Evolutionary conservation across 2,888 invertebrate species (phyloP).

Genomic region (Pheosia tremula): DNA sequence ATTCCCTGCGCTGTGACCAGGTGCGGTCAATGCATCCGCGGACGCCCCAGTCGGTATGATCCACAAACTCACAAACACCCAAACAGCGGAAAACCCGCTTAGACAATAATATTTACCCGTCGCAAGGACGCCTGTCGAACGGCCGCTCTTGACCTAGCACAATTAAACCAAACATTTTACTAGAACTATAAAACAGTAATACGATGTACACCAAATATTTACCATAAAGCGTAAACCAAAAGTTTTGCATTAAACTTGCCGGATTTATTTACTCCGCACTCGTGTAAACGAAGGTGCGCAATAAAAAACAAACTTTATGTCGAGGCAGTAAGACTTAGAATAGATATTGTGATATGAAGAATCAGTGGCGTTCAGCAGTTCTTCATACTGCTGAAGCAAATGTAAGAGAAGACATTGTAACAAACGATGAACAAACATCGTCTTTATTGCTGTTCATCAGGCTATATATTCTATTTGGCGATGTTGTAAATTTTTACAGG

Average conservation of each 20-base stretch:
- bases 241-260: conserved; percentile 82
- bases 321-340: conserved; percentile 33
- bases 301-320: conserved; percentile 51
- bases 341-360: conserved; percentile 20
- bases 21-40: conserved; percentile 58
- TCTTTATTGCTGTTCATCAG: conserved; percentile 20
- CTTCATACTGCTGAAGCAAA: conserved; percentile 50
- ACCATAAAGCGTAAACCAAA: conserved; percentile 84
- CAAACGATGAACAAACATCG: conserved; percentile 35
- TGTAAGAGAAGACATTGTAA: conserved; percentile 52
- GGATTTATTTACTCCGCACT: conserved; percentile 76
- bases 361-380: conserved; percentile 49
- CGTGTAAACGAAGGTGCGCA: conserved; percentile 55
- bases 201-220: conserved; percentile 84
- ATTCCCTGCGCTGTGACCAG: not conserved
- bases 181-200: conserved; percentile 83
- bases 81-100: conserved; percentile 81
- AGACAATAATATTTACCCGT: conserved; percentile 84
- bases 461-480: conserved; percentile 6
- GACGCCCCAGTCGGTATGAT: conserved; percentile 58
- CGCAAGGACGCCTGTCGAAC: conserved; percentile 83
- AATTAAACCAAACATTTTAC: conserved; percentile 84
- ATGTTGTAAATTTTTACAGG: conserved; percentile 3
- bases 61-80: conserved; percentile 70
- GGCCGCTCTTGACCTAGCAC: conserved; percentile 83